phyloP scores from a whole-genome alignment of 2,113 vertebrate genomes.

The Xiphophorus hellerii region DNA sequence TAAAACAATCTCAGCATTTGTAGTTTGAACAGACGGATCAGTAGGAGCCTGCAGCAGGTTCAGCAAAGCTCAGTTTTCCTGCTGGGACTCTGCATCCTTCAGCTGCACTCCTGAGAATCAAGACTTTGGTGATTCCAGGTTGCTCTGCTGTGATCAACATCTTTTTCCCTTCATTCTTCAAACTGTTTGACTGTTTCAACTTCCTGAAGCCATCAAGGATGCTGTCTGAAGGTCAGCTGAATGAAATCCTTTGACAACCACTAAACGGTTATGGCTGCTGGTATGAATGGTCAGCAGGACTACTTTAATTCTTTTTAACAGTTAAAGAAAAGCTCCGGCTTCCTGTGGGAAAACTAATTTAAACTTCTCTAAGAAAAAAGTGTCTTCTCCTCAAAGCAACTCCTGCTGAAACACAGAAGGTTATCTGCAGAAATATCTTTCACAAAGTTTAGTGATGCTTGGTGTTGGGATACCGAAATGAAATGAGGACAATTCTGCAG shows the following conservation, averaged over 20 bases:
- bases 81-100: conserved; percentile 29
- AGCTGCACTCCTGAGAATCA: conserved; percentile 45
- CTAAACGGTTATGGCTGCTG: conserved; percentile 26
- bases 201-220: conserved; percentile 34
- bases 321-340: conserved; percentile 2
- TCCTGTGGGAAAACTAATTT: neutral
- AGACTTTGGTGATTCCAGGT: conserved; percentile 47
- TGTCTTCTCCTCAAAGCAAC: neutral
- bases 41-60: conserved; percentile 27
- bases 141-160: conserved; percentile 32
- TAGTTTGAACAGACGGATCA: conserved; percentile 31
- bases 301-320: conserved; percentile 8
- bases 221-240: conserved; percentile 40
- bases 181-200: conserved; percentile 34
- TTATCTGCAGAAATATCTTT: neutral
- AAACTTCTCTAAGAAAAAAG: conserved; percentile 16
- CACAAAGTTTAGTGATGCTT: neutral
- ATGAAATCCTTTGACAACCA: conserved; percentile 29
- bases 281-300: conserved; percentile 2
- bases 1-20: conserved; percentile 36
- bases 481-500: neutral
- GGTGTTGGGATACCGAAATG: neutral
- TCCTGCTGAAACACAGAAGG: neutral
- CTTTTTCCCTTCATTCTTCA: conserved; percentile 12
- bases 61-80: conserved; percentile 10